Percentiles rank a stretch among this genome's conserved stretches.
Evolutionary conservation across 2,797 vertebrate species (phyloP).

Genomic region (Epinephelus awoara): DNA sequence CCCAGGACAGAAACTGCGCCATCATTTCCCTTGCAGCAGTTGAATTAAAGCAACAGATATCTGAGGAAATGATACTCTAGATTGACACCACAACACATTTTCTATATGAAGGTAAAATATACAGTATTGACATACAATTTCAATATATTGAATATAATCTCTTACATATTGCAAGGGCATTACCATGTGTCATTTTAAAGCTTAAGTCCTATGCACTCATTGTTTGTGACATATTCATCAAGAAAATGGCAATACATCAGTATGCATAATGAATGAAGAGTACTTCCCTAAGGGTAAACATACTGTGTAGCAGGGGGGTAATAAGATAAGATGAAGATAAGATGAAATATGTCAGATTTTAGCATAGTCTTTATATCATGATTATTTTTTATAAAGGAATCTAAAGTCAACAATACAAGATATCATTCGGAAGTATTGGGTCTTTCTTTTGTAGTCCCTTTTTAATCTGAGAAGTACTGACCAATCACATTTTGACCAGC

Average conservation of each 20-base stretch:
- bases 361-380: not conserved
- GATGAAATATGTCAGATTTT: not conserved
- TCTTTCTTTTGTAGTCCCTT: too few relatives aligned
- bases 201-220: not conserved
- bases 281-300: not conserved
- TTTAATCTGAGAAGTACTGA: too few relatives aligned
- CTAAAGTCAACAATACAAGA: too few relatives aligned
- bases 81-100: not conserved
- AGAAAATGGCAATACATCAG: not conserved
- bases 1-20: not conserved
- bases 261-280: not conserved
- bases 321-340: not conserved
- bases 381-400: not conserved
- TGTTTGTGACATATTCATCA: not conserved
- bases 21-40: not conserved
- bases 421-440: too few relatives aligned
- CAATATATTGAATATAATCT: not conserved
- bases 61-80: not conserved
- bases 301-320: not conserved
- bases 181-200: not conserved
- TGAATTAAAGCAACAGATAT: not conserved
- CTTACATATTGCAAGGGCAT: not conserved
- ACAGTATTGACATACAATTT: not conserved
- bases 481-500: too few relatives aligned
- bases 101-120: not conserved